Base-by-base conservation (phyloP, 2,888 invertebrate species). In the Trissonchulus latispiculum region DNA sequence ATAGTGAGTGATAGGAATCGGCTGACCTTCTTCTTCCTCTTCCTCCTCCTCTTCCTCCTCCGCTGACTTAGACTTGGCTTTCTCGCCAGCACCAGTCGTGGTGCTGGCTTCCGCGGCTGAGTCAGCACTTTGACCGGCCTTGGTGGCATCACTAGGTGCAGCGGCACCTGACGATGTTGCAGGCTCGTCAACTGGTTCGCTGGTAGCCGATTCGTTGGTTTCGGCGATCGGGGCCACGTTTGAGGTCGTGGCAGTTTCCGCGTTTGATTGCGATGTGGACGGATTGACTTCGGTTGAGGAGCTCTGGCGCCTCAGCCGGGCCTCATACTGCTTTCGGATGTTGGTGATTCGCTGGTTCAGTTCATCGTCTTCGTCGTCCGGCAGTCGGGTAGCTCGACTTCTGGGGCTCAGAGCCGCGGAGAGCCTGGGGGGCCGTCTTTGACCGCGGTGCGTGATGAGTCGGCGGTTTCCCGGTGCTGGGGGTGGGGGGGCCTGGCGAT, bases 301-400 rank as follows among this genome's bases (percentile, higher is more conserved):
- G 48, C 48, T 48, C 18, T 68, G 32, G 2, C 18, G 32, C 68
- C 35, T 15, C 3, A 28, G 66, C 35, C 71, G 31, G 2, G 48
- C 61, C 71, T 78, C 80, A 72, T 81, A 80, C 33, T 80, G 79
- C 72, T 77, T 68, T 32, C 80, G 76, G 37, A 81, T 81, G 29
- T 76, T 76, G 68, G 80, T 80, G 37, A 81, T 77, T 75, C 78
- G 80, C 72, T 80, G 79, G 70, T 80, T 80, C 70, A 80, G 74
- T 28, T 77, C 75, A 18, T 78, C 76, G 37, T 80, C 81, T 37
- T 80, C 79, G 32, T 75, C 77, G 15, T 70, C 71, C 59, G 3
- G 29, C 3, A 8, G 32, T 70, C 35, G 28, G 3, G n/a, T 8
- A 8, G 8, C 32, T 33, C 35, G 69, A 29, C 29, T n/a, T 18